Conservation (phyloP, 2,797 vertebrate genomes). For the Cichlasoma orientale region DNA sequence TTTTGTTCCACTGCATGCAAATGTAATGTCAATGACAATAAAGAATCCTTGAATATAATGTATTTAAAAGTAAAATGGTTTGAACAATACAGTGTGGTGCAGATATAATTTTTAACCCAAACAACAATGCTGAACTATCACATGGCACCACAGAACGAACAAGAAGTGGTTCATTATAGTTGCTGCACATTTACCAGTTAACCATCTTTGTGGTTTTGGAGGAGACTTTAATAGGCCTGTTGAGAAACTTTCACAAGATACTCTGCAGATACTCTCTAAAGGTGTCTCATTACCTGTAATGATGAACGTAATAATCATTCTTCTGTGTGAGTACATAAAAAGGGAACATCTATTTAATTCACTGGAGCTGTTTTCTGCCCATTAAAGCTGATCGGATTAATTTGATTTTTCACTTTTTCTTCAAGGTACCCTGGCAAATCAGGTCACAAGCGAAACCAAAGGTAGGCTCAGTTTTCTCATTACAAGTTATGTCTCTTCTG, state of each 20-base stretch:
- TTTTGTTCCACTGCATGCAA: too few species aligned
- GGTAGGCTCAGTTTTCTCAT: constrained; percentile 20
- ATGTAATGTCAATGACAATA: too few species aligned
- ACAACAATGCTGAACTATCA: neutral
- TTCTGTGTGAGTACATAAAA: constrained; percentile 54
- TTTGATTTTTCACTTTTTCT: neutral
- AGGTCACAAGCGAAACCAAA: neutral
- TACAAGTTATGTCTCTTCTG: neutral
- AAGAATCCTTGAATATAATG: too few species aligned
- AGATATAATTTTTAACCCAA: neutral
- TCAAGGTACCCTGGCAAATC: constrained; percentile 14
- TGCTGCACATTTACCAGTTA: neutral
- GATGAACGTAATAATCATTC: constrained; percentile 11
- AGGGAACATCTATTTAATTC: neutral
- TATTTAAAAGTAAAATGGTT: neutral
- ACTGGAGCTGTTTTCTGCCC: neutral
- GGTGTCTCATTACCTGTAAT: neutral
- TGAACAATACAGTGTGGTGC: neutral
- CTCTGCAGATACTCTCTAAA: neutral
- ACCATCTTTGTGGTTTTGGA: neutral
- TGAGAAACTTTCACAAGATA: neutral
- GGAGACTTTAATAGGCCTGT: neutral
- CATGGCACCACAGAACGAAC: neutral
- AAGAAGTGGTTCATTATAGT: constrained; percentile 13
- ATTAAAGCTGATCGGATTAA: accelerated